These are phyloP conservation scores for Proteles cristata DNA, from an alignment of 2,113 vertebrate genomes.

Conservation along the genomic window DNA sequence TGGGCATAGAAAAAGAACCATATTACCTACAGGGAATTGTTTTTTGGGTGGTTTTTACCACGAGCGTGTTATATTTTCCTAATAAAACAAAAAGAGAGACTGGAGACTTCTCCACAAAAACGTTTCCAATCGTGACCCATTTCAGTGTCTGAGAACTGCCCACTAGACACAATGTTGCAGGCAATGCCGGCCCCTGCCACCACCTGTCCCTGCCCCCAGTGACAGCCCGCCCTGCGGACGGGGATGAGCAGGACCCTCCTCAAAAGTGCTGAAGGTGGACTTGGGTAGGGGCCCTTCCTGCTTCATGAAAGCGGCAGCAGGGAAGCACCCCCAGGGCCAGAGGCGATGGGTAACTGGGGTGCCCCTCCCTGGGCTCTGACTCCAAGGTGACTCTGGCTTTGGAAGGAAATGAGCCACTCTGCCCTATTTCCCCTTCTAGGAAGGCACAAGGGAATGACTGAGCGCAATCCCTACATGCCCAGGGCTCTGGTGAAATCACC, in stretches of 20 bases:
- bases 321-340: neutral
- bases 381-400: slow-evolving; percentile 43
- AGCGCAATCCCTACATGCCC: neutral
- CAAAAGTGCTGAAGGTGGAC: neutral
- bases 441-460: slow-evolving; percentile 62
- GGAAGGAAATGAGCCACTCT: slow-evolving; percentile 53
- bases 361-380: neutral
- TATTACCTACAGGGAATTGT: neutral
- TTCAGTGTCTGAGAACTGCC: neutral
- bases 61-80: neutral
- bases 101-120: neutral
- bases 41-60: neutral
- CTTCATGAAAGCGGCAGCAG: neutral
- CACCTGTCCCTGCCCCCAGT: neutral
- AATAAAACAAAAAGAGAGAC: neutral
- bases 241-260: neutral
- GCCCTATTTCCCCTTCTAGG: slow-evolving; percentile 37
- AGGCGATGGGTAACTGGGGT: neutral
- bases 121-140: neutral
- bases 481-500: neutral
- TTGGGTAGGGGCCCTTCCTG: neutral
- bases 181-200: too few relatives aligned
- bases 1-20: neutral
- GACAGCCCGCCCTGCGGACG: neutral
- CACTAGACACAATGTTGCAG: neutral